Evolutionary conservation across 2,113 vertebrate species (phyloP), one percentile per base, ranked within the genome.

Genomic region (Paedocypris sp.): DNA sequence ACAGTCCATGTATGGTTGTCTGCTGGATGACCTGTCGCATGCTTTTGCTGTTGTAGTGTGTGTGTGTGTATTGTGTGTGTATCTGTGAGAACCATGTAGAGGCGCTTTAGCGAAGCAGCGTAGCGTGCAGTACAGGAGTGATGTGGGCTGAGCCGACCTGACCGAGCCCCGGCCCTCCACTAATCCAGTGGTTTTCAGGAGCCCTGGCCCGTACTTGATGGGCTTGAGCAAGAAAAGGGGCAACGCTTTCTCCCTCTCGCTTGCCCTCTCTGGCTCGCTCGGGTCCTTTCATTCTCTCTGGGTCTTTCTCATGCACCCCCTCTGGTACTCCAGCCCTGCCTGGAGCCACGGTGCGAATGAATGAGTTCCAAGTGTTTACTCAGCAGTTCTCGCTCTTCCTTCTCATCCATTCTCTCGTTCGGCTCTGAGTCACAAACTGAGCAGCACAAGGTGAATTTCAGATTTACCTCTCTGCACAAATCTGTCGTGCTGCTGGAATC

Each of bases 141-240:
- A 83, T 85, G 82, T 86, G 85, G 80, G 86, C 85, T 78, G 80
- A 86, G 88, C 83, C 60, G 19, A 75, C 64, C 75, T 70, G 70
- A 76, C 6, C 22, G 74, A 74, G 71, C 72, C 71, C 67, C 66
- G 69, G 87, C 79, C 83, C 87, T 79, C 85, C 85, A 88, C 84
- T 98, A 98, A 97, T 97, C 92, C 91, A 80, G 81, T 71, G 87
- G 89, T 94, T 96, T 98, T 98, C 92, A 96, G 86, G 77, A 90
- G 89, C 91, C 92, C 82, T 98, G 93, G 94, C 87, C 92, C 89
- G 88, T 92, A 92, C 88, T 91, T 96, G 93, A 98, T 96, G 91
- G 85, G 91, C 87, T 91, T 93, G 88, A 90, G 93, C 89, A 97
- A 95, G 93, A 93, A 91, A 87, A 80, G 88, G 80, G 85, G 79